Base-by-base conservation (phyloP, 2,797 vertebrate genomes). In the Falco columbarius region DNA sequence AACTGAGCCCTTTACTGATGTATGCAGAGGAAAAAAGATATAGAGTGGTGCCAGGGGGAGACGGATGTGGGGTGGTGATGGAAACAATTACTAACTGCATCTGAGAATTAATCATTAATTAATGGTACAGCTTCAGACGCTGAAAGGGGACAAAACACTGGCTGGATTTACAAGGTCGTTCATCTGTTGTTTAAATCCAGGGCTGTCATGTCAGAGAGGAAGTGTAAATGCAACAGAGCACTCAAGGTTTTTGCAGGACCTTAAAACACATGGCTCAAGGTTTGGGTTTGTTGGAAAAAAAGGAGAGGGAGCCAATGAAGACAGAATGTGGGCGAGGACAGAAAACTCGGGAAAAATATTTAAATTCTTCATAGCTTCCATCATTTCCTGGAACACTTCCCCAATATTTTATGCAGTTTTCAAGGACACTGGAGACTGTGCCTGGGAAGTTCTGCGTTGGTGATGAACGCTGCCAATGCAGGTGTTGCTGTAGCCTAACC, bases 21-120 rank as follows among this genome's bases (percentile, higher is more conserved):
- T 10, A 22, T 5, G 61, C 1, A 8, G 46, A 67, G 59, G 61
- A 22, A 67, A 40, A 71, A 72, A 89, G 75, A 75, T 74, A 22
- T 3, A 49, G 59, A 73, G 59, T 34, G 9, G 4, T 90, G 85
- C 85, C 67, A 19, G 34, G 82, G 88, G 93, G 61, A 79, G 62
- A 20, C 51, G 0, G 81, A 19, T 15, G 76, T 14, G 89, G 77
- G 74, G 84, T 20, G 77, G 77, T 59, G 93, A 89, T 95, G 94
- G 87, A 93, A 96, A 91, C 81, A 68, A 58, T 81, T 82, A 17
- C 76, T 38, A 32, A 75, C 32, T 26, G 71, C 7, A 9, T n/a
- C 59, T 40, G 49, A 61, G 80, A 84, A 86, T 87, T 93, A 95
- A 93, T 88, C 93, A 88, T 49, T 95, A 93, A 93, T 95, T 89